These are phyloP conservation scores for Phallusia fumigata DNA, from an alignment of 23 tunicate species.

Conservation along the genomic window DNA sequence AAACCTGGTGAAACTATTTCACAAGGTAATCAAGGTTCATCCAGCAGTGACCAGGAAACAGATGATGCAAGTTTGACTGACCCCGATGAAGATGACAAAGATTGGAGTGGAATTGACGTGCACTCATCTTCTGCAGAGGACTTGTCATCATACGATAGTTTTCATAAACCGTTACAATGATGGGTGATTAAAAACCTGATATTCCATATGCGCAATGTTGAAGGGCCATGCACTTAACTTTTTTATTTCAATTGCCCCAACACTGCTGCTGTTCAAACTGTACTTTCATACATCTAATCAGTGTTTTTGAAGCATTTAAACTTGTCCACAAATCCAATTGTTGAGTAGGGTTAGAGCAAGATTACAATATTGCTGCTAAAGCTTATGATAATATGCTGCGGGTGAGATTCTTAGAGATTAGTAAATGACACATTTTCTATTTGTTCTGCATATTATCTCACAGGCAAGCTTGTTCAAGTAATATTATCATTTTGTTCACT, in stretches of 20 bases:
- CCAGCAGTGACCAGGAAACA: constrained; percentile 15
- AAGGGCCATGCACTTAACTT: constrained; percentile 10
- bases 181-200: neutral
- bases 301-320: constrained; percentile 1
- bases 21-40: constrained; percentile 2
- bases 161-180: constrained; percentile 2
- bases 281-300: constrained; percentile 13
- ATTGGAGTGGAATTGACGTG: constrained; percentile 21
- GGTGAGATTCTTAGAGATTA: neutral
- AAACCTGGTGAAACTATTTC: neutral
- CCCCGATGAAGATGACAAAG: constrained; percentile 37
- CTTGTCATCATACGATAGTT: neutral
- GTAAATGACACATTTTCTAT: too few species aligned
- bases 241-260: constrained; percentile 7
- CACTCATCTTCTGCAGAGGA: neutral
- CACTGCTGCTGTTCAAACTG: constrained; percentile 11
- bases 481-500: too few species aligned
- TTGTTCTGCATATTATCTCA: too few species aligned
- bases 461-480: too few species aligned
- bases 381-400: neutral
- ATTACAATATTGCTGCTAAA: neutral
- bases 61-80: constrained; percentile 33
- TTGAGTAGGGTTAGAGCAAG: neutral
- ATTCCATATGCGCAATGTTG: neutral
- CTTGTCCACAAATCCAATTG: neutral